phyloP scores from a whole-genome alignment of 2,797 vertebrate genomes.

The Oreochromis grahami region DNA sequence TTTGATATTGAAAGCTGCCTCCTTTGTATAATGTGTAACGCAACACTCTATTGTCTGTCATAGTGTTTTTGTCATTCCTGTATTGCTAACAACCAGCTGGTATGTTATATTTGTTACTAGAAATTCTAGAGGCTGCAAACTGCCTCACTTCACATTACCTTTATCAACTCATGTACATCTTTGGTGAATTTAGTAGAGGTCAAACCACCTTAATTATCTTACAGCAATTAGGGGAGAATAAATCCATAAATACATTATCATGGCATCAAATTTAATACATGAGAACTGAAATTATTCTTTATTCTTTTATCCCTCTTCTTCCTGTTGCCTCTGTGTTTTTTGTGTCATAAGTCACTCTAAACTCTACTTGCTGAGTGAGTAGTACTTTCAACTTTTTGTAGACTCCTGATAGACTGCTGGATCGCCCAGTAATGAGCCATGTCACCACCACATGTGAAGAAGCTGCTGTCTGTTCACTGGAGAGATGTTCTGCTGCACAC shows the following conservation, averaged over 20 bases:
- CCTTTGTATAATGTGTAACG: no score
- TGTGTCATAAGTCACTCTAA: not conserved
- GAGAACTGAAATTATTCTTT: not conserved
- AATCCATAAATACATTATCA: not conserved
- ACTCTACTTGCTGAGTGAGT: not conserved
- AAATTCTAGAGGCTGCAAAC: no score
- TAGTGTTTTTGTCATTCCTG: no score
- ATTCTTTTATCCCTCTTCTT: not conserved
- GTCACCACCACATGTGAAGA: constrained; percentile 26
- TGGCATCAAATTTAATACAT: not conserved
- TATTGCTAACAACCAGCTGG: no score
- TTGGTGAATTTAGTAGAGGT: not conserved
- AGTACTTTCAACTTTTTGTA: constrained; percentile 1
- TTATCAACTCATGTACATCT: not conserved
- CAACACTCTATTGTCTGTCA: no score
- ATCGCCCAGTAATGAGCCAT: constrained; percentile 45
- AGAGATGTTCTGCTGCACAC: constrained; percentile 5
- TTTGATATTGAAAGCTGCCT: no score
- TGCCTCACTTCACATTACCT: not conserved
- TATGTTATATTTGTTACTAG: no score
- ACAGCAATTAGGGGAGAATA: not conserved
- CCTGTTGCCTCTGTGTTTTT: not conserved
- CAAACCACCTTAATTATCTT: not conserved
- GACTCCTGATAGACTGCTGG: constrained; percentile 16
- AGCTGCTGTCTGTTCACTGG: constrained; percentile 12